Evolutionary conservation across 37 sponge, comb jelly and placozoan species (phyloP).

Genomic region (Agelas oroides): DNA sequence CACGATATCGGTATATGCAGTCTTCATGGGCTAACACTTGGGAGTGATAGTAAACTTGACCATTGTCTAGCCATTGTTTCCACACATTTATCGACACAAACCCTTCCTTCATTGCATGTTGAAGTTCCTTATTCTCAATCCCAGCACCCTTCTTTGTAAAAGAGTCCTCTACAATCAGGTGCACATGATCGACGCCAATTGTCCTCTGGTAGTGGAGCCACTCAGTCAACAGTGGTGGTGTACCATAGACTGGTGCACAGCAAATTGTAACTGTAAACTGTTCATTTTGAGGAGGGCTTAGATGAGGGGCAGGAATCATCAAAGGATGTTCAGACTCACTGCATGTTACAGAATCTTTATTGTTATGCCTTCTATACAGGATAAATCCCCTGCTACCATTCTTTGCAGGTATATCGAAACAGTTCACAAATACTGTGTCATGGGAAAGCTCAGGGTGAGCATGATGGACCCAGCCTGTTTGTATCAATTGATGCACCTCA

Average conservation of each 20-base stretch:
- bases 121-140: not conserved
- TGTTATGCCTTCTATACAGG: not conserved
- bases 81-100: conserved; percentile 3
- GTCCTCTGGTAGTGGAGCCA: no score
- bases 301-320: conserved; percentile 1
- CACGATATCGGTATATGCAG: no score
- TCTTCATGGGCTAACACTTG: no score
- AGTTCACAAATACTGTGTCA: not conserved
- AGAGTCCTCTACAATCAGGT: not conserved
- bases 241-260: no score
- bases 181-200: no score
- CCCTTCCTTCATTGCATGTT: not conserved
- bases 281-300: not conserved
- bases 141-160: conserved; percentile 25
- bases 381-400: conserved; percentile 18
- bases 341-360: no score
- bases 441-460: no score
- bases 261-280: conserved; percentile 3
- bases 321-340: not conserved
- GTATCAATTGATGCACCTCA: no score
- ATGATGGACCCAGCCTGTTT: no score
- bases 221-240: no score
- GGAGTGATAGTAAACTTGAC: no score
- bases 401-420: not conserved
- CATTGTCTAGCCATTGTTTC: not conserved